These are phyloP conservation scores for Lasioglossum malachurum DNA, from an alignment of 2,888 invertebrate genomes.

Conservation along the genomic window DNA sequence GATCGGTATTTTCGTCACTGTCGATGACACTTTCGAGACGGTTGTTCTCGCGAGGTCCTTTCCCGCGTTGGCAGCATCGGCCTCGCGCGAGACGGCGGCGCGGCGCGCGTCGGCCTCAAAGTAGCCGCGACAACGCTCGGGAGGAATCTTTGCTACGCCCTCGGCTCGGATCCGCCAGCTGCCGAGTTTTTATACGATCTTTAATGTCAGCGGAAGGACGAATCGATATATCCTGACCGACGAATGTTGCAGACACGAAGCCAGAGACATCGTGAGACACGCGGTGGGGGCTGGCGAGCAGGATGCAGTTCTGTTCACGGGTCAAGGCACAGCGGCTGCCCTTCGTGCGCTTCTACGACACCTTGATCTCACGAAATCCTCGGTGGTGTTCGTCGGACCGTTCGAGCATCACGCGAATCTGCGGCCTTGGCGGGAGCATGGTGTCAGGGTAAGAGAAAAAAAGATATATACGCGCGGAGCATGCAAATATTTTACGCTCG, in stretches of 20 bases:
- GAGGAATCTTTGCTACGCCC: constrained; percentile 19
- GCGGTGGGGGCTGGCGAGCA: constrained; percentile 93
- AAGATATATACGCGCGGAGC: too few species aligned
- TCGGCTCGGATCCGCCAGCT: constrained; percentile 8
- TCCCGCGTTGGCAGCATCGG: not conserved
- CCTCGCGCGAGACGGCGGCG: not conserved
- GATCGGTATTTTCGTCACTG: not conserved
- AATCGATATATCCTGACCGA: constrained; percentile 49
- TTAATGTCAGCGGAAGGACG: constrained; percentile 48
- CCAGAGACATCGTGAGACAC: constrained; percentile 91
- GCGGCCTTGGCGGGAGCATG: constrained; percentile 93
- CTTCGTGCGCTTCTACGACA: constrained; percentile 91
- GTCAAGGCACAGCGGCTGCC: constrained; percentile 91
- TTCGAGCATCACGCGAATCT: constrained; percentile 92
- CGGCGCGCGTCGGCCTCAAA: not conserved
- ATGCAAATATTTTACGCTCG: not conserved
- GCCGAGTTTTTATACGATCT: constrained; percentile 26
- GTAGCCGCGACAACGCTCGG: not conserved
- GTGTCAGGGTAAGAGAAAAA: constrained; percentile 88
- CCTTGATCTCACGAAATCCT: constrained; percentile 88
- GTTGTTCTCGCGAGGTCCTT: not conserved
- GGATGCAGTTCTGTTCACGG: constrained; percentile 83
- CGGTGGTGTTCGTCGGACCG: constrained; percentile 92
- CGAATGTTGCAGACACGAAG: constrained; percentile 89
- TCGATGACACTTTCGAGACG: too few species aligned